Evolutionary conservation across 2,888 invertebrate species (phyloP), one percentile per base, ranked within the genome.

Genomic region (Melangyna quadrimaculata): DNA sequence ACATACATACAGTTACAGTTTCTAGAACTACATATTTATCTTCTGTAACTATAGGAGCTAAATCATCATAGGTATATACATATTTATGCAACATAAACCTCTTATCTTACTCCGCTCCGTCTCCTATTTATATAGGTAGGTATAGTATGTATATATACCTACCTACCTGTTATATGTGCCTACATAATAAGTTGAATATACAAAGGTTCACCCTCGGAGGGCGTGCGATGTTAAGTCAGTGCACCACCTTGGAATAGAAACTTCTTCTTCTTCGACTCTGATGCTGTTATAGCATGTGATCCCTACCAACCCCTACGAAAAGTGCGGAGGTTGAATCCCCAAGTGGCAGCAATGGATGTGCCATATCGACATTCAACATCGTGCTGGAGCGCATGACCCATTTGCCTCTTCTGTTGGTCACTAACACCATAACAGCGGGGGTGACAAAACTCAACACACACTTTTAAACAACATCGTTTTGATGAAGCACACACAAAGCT

Each of bases 151-250:
- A 59, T 0, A 29, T 29, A 53, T 8, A 17, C 6, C n/a, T 14
- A n/a, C n/a, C n/a, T n/a, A n/a, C n/a, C n/a, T 40, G 6, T 12
- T 7, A 10, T 55, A 55, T 19, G 19, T 19, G 12, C 7, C 59
- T 37, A 59, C 59, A 59, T 59, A 59, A 45, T 65, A 43, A 45
- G 32, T 45, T 65, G 29, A 17, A 45, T 86, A 63, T 78, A 86
- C 70, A 63, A 81, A 73, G 77, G 81, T 86, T 86, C 81, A 86
- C 81, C 81, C 77, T 65, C 27, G 9, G 81, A 86, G 86, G 86
- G 86, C 81, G 86, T 86, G 86, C 81, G 86, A 81, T 86, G 86
- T 86, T 86, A 86, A 86, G 86, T 86, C 86, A 86, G 86, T 86
- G 86, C 86, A 86, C 81, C 86, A 86, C 86, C 81, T 86, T 78